Base-by-base conservation (phyloP, 2,113 vertebrate species). In the Hippoglossus stenolepis region DNA sequence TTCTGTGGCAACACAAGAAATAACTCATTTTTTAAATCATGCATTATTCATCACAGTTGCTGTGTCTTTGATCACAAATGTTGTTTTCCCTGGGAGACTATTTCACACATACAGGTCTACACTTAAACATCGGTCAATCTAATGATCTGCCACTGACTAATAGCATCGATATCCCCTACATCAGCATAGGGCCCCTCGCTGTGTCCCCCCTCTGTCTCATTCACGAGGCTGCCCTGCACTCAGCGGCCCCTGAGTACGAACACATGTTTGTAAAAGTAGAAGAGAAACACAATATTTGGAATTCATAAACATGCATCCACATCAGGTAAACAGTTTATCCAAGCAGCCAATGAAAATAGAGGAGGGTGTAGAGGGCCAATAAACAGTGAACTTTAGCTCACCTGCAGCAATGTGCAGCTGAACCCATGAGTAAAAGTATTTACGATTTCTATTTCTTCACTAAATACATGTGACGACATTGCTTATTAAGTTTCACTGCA, bases 251-350 rank as follows among this genome's bases (percentile, higher is more conserved):
- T 83, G 82, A 93, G 84, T 58, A 86, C 65, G 62, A 89, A 75
- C 86, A 89, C 47, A 51, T 92, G 87, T 87, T 90, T 90, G 72
- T 77, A 69, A 84, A 88, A 92, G 73, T 23, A 59, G 71, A 71
- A 82, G 58, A 66, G 21, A 47, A 83, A 91, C 80, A 86, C 68
- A 83, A 84, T 73, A 81, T 80, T 79, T 78, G 61, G 75, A 87
- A 87, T 90, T 77, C 69, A 83, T 90, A 93, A 92, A 92, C 84
- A 88, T 75, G 66, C 74, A 76, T 80, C 60, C 58, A 62, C 65
- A 83, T 83, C 49, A 81, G 66, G 70, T 26, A 89, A 88, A 87
- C 75, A 77, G 83, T 90, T 89, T 82, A 90, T 85, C 73, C 71
- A 57, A 71, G 49, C 49, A 45, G 56, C 26, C 26, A 59, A 75